Evolutionary conservation across 1,140 invertebrate species (phyloP).

Genomic region (Eciton burchellii): DNA sequence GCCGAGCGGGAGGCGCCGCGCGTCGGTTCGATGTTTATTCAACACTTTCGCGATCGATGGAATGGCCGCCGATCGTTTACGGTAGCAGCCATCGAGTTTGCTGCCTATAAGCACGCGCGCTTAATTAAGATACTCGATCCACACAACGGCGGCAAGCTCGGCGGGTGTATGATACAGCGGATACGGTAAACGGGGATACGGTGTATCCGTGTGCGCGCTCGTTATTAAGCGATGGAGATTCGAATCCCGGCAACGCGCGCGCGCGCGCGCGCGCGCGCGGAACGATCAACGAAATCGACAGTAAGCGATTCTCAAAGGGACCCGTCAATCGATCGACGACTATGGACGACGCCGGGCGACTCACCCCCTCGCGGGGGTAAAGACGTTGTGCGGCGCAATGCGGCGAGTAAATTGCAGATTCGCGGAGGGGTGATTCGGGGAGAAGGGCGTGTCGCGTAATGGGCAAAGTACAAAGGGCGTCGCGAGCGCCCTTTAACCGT

Average conservation of each 20-base stretch:
- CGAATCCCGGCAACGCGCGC: not conserved
- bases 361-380: too few relatives aligned
- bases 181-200: too few relatives aligned
- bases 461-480: conserved; percentile 21
- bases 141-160: not conserved
- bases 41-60: conserved; percentile 33
- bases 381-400: too few relatives aligned
- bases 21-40: conserved; percentile 50
- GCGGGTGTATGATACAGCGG: not conserved
- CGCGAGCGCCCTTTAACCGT: conserved; percentile 43
- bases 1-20: not conserved
- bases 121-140: conserved; percentile 23
- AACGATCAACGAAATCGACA: not conserved
- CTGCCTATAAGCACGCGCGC: not conserved
- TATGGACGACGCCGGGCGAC: too few relatives aligned
- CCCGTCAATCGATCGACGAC: too few relatives aligned
- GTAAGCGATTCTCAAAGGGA: not conserved
- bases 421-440: too few relatives aligned
- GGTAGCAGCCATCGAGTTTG: not conserved
- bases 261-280: not conserved
- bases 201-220: not conserved
- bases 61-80: conserved; percentile 13
- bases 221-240: not conserved
- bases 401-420: conserved; percentile 40
- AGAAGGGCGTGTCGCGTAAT: too few relatives aligned